phyloP scores from a whole-genome alignment of 1,140 invertebrate genomes.

The Dendroctonus ponderosae region DNA sequence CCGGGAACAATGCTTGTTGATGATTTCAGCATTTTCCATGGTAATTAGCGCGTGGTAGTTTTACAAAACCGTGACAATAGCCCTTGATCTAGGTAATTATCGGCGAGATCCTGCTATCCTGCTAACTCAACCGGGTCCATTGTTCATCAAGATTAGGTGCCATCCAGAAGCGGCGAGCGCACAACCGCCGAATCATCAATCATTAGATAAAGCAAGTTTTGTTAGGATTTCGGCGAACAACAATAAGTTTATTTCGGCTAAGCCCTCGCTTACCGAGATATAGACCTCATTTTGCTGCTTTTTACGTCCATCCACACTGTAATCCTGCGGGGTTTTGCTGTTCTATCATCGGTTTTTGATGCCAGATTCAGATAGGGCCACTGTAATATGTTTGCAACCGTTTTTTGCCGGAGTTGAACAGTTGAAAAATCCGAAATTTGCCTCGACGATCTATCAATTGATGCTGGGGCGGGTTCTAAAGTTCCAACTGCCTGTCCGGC shows the following conservation, averaged over 20 bases:
- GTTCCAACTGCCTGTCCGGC: too few species aligned
- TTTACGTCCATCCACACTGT: slow-evolving; percentile 10
- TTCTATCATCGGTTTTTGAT: slow-evolving; percentile 6
- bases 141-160: slow-evolving; percentile 38
- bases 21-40: too few species aligned
- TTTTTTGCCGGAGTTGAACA: too few species aligned
- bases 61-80: slow-evolving; percentile 27
- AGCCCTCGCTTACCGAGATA: slow-evolving; percentile 33
- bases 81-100: slow-evolving; percentile 35
- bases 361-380: not conserved
- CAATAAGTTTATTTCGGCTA: slow-evolving; percentile 36
- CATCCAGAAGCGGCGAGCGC: slow-evolving; percentile 28
- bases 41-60: slow-evolving; percentile 9
- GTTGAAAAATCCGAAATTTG: too few species aligned
- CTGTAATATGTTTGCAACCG: too few species aligned
- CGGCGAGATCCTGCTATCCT: slow-evolving; percentile 34
- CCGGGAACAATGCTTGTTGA: too few species aligned
- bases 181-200: slow-evolving; percentile 37
- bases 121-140: slow-evolving; percentile 34
- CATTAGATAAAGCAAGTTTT: slow-evolving; percentile 40
- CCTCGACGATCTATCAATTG: too few species aligned
- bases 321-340: slow-evolving; percentile 5
- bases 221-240: slow-evolving; percentile 36
- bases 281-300: slow-evolving; percentile 20
- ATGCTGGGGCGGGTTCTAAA: too few species aligned